phyloP scores from a whole-genome alignment of 2,113 vertebrate species.

The Fregetta grallaria region DNA sequence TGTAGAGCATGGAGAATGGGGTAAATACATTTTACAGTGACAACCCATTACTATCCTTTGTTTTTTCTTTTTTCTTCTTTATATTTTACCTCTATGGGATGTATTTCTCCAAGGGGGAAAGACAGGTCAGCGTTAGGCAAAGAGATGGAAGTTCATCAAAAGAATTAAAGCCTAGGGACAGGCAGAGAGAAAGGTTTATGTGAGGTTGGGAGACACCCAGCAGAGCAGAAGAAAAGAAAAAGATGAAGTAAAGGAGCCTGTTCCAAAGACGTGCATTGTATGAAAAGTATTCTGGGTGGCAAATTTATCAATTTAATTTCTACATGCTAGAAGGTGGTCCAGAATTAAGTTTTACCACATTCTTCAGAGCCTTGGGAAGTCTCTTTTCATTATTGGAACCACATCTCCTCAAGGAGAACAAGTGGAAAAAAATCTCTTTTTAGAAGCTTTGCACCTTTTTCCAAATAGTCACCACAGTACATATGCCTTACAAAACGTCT shows the following conservation, averaged over 20 bases:
- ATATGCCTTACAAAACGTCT: neutral
- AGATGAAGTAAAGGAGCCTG: neutral
- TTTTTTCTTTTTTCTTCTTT: neutral
- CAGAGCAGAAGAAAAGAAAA: neutral
- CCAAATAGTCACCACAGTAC: neutral
- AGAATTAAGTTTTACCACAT: neutral
- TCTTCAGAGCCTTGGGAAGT: neutral
- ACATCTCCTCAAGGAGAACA: neutral
- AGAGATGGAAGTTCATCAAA: neutral
- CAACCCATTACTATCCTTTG: neutral
- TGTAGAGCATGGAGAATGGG: neutral
- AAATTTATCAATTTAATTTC: neutral
- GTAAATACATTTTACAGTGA: slow-evolving; percentile 3
- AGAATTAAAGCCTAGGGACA: neutral
- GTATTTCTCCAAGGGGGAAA: neutral
- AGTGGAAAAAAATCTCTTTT: neutral
- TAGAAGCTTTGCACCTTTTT: neutral
- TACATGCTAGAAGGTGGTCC: neutral
- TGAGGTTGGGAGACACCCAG: neutral
- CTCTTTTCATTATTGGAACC: neutral
- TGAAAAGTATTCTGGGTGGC: neutral
- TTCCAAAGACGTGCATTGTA: fast-evolving
- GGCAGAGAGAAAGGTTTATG: neutral
- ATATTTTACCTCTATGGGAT: neutral
- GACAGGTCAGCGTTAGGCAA: neutral